Percentiles rank a stretch among this genome's conserved stretches.
Evolutionary conservation across 1,140 invertebrate species (phyloP).

Genomic region (Samia ricini): DNA sequence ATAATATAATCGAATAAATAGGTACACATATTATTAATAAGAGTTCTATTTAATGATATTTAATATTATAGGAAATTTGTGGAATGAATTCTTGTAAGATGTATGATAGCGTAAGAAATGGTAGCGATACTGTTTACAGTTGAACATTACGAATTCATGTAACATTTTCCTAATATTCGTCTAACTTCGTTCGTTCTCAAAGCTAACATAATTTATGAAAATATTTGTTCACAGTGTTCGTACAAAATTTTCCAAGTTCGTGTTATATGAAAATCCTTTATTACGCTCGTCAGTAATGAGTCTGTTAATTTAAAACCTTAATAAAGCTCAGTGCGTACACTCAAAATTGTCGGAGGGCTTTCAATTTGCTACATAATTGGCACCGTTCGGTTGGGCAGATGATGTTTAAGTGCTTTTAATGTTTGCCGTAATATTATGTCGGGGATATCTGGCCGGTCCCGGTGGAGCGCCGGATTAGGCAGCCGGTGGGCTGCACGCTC

Average conservation of each 20-base stretch:
- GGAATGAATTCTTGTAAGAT: too few species aligned
- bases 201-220: not conserved
- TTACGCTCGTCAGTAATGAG: not conserved
- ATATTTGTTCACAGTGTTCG: not conserved
- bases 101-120: not conserved
- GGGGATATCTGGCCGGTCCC: slow-evolving; percentile 46
- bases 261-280: not conserved
- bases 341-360: slow-evolving; percentile 37
- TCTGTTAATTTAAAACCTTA: slow-evolving; percentile 28
- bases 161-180: not conserved
- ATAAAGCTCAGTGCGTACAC: slow-evolving; percentile 35
- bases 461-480: slow-evolving; percentile 64
- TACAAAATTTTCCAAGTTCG: not conserved
- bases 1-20: too few species aligned
- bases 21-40: too few species aligned
- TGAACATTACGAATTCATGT: not conserved
- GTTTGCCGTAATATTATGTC: slow-evolving; percentile 55
- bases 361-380: slow-evolving; percentile 61
- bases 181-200: not conserved
- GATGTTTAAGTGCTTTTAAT: slow-evolving; percentile 51
- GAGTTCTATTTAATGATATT: too few species aligned
- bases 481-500: slow-evolving; percentile 59
- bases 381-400: slow-evolving; percentile 44
- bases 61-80: too few species aligned
- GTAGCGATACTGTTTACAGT: not conserved